Conservation (phyloP, 2,113 vertebrate species). For the Ranitomeya variabilis region DNA sequence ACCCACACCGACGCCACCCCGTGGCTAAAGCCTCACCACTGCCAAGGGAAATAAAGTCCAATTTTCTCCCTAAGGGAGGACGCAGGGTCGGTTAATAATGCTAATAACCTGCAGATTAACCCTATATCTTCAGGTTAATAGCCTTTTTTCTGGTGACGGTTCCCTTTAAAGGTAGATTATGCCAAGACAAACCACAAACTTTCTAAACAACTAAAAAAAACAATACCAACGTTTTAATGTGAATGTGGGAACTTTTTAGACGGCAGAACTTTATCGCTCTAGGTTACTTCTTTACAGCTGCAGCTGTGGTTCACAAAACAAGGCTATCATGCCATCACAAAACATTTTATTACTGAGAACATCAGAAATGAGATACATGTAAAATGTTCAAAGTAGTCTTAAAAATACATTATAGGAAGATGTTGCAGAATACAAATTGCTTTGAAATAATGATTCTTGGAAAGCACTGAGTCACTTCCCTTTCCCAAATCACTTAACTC, state of each 20-base stretch:
- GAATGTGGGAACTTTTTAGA: conserved; percentile 18
- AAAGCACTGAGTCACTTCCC: conserved; percentile 10
- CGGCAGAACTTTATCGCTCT: conserved; percentile 10
- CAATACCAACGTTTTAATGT: not conserved
- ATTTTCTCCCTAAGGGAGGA: too few relatives aligned
- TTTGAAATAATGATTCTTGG: conserved; percentile 18
- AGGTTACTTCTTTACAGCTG: conserved; percentile 14
- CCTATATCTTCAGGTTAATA: too few relatives aligned
- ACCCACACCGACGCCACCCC: too few relatives aligned
- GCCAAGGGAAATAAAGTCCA: too few relatives aligned
- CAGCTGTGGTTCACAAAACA: conserved; percentile 31
- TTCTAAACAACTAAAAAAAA: not conserved
- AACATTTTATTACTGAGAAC: conserved; percentile 37
- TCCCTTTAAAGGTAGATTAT: not conserved
- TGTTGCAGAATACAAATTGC: conserved; percentile 31
- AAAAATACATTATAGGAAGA: conserved; percentile 37
- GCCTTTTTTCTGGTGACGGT: too few relatives aligned
- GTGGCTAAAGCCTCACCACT: too few relatives aligned
- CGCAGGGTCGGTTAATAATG: too few relatives aligned
- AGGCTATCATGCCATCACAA: conserved; percentile 27
- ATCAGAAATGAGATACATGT: conserved; percentile 38
- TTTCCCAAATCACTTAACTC: not conserved
- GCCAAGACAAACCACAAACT: not conserved
- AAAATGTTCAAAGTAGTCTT: conserved; percentile 14
- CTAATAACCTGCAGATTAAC: too few relatives aligned